A percentile compares a stretch with the other conserved stretches of the same genome.
These are phyloP conservation scores for Ceyx cyanopectus DNA, from an alignment of 2,113 vertebrate genomes.

Conservation along the genomic window DNA sequence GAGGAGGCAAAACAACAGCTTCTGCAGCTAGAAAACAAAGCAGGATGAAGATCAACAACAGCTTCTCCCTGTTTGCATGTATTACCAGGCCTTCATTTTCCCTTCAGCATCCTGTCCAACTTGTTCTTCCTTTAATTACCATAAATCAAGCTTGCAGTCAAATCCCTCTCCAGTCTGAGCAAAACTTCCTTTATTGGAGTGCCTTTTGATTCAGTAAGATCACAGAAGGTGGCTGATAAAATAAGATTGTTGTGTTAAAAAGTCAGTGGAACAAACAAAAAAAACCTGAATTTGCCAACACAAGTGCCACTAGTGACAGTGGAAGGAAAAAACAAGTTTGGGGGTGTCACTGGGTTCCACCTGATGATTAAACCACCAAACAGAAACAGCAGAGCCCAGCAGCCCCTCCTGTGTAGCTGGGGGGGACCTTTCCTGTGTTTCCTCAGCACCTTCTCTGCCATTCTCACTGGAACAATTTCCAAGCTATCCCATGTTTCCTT, in stretches of 20 bases:
- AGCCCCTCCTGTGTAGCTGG: background rate
- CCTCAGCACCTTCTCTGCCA: background rate
- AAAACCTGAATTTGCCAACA: background rate
- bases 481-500: background rate
- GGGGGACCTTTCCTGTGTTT: background rate
- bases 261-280: background rate
- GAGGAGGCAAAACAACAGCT: background rate
- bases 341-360: background rate
- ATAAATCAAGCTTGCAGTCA: slow-evolving; percentile 17
- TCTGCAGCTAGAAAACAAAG: slow-evolving; percentile 31
- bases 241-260: background rate
- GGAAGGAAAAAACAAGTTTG: background rate
- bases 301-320: background rate
- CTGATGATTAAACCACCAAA: background rate
- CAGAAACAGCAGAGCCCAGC: background rate
- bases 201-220: background rate
- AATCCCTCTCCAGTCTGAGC: background rate
- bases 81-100: slow-evolving; percentile 36
- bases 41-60: background rate
- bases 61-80: slow-evolving; percentile 4
- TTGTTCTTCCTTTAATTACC: slow-evolving; percentile 64
- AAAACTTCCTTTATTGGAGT: background rate
- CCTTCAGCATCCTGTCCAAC: slow-evolving; percentile 31
- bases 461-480: background rate
- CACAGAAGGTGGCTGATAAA: background rate